phyloP scores from a whole-genome alignment of 2,797 vertebrate species.

The Enteromius paludinosus region DNA sequence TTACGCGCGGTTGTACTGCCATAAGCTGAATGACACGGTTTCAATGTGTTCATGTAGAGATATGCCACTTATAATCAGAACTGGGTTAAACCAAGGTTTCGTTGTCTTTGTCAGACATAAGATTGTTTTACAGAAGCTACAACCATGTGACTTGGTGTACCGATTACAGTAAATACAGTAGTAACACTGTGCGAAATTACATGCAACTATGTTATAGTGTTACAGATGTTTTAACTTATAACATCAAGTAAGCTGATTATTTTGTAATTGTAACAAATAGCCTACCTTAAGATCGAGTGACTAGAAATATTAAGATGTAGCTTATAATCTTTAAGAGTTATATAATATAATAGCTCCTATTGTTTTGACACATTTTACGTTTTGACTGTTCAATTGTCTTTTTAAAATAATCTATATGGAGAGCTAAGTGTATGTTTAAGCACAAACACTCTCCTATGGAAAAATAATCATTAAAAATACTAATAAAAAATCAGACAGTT shows the following conservation, averaged over 20 bases:
- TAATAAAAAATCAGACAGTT: not conserved
- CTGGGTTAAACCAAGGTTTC: not conserved
- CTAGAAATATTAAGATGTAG: not conserved
- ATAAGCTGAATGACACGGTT: not conserved
- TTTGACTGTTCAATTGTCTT: not conserved
- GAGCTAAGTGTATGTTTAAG: not conserved
- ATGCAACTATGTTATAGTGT: not conserved
- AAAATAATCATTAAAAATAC: not conserved
- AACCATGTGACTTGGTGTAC: not conserved
- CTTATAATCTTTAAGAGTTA: not conserved
- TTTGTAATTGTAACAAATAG: not conserved
- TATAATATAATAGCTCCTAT: not conserved
- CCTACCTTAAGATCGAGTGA: not conserved
- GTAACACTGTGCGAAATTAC: not conserved
- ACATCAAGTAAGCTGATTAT: not conserved
- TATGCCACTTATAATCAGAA: not conserved
- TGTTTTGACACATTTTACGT: not conserved
- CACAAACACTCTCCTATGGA: not conserved
- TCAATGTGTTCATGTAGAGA: not conserved
- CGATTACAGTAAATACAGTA: not conserved
- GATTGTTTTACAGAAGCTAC: not conserved
- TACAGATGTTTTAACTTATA: not conserved
- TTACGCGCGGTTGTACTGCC: not conserved
- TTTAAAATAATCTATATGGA: not conserved
- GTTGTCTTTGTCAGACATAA: conserved; percentile 4